Evolutionary conservation across 2,888 invertebrate genomes (phyloP).

Genomic region (Nycteola revayana): DNA sequence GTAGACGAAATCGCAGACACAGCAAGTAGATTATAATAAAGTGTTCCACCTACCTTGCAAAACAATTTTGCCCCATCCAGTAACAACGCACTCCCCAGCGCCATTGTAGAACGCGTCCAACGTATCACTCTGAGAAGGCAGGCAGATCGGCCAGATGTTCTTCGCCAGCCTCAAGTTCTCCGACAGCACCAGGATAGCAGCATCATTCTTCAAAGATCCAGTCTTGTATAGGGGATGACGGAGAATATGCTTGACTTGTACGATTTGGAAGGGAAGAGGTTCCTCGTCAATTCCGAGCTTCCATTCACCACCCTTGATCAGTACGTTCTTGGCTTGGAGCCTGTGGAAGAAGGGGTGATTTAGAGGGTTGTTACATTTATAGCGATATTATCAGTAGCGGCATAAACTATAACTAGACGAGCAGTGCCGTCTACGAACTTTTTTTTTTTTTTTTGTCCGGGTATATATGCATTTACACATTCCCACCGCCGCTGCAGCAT

Average conservation of each 20-base stretch:
- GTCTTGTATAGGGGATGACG: constrained; percentile 86
- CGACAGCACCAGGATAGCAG: constrained; percentile 86
- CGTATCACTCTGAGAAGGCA: constrained; percentile 72
- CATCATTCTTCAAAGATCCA: constrained; percentile 84
- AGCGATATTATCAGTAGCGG: too few species aligned
- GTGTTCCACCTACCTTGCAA: constrained; percentile 84
- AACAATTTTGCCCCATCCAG: constrained; percentile 92
- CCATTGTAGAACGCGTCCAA: constrained; percentile 82
- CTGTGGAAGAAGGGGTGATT: too few species aligned
- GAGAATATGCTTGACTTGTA: constrained; percentile 86
- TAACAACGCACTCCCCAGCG: constrained; percentile 86
- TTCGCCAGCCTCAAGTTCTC: constrained; percentile 84
- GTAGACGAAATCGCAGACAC: too few species aligned
- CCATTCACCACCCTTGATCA: constrained; percentile 92
- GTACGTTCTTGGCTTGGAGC: constrained; percentile 83
- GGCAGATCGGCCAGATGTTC: constrained; percentile 89
- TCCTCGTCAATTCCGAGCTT: constrained; percentile 91
- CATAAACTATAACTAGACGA: too few species aligned
- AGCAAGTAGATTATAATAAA: not conserved
- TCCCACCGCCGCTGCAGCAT: too few species aligned
- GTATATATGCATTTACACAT: too few species aligned
- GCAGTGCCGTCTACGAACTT: too few species aligned
- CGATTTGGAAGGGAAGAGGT: constrained; percentile 89
- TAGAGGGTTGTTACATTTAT: too few species aligned
- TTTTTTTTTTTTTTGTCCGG: too few species aligned